Conservation (phyloP, 2,797 vertebrate genomes). For the Lagocephalus sceleratus region DNA sequence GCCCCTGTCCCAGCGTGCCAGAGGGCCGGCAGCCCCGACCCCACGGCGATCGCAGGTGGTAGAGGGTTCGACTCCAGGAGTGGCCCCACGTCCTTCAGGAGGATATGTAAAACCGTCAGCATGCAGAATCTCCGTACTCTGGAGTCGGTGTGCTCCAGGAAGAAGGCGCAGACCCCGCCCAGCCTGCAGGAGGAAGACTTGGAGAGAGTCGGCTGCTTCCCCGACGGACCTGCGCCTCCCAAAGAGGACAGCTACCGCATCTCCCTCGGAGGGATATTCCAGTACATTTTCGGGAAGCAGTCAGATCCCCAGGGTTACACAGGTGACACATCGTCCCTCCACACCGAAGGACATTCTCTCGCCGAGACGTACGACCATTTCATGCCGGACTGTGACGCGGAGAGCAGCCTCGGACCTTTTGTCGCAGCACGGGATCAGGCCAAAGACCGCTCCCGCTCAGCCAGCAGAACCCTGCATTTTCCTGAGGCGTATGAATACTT, state of each 20-base stretch:
- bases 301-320: constrained; percentile 25
- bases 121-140: constrained; percentile 68
- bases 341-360: constrained; percentile 59
- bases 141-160: constrained; percentile 24
- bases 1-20: constrained; percentile 23
- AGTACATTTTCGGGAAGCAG: constrained; percentile 67
- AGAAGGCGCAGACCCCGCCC: constrained; percentile 38
- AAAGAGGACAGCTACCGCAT: constrained; percentile 44
- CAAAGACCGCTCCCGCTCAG: constrained; percentile 49
- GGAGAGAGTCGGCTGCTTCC: constrained; percentile 13
- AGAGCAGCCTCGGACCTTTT: constrained; percentile 64
- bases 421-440: constrained; percentile 24
- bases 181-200: constrained; percentile 34
- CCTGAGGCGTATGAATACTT: constrained; percentile 88
- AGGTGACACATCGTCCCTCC: constrained; percentile 26
- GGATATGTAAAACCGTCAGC: constrained; percentile 71
- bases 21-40: constrained; percentile 24
- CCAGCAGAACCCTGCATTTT: constrained; percentile 70
- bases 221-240: constrained; percentile 4
- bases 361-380: constrained; percentile 89
- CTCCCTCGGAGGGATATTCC: constrained; percentile 66
- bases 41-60: constrained; percentile 29
- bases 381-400: constrained; percentile 83
- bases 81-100: constrained; percentile 41
- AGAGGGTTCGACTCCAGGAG: constrained; percentile 8